Evolutionary conservation across 1,140 invertebrate species (phyloP).

Genomic region (Drosophila nigromelanica): DNA sequence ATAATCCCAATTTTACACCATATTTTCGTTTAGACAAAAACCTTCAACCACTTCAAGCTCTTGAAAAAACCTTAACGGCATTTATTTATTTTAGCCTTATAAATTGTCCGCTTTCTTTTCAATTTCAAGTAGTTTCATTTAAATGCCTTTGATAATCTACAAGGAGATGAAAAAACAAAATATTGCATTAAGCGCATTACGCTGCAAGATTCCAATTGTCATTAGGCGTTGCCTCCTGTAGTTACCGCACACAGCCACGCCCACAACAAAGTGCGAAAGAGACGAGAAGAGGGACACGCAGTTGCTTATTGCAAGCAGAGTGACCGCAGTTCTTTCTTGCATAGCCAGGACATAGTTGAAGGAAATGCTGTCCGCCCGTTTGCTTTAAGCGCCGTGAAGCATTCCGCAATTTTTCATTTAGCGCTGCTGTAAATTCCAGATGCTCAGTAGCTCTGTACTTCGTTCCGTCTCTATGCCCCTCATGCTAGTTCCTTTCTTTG

Average conservation of each 20-base stretch:
- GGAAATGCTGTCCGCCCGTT: slow-evolving; percentile 15
- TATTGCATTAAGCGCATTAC: slow-evolving; percentile 40
- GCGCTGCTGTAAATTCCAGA: slow-evolving; percentile 73
- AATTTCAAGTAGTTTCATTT: slow-evolving; percentile 24
- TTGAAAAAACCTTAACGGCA: not conserved
- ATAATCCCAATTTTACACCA: too few relatives aligned
- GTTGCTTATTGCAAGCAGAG: slow-evolving; percentile 12
- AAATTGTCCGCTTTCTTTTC: not conserved
- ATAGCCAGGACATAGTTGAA: slow-evolving; percentile 19
- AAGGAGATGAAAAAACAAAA: slow-evolving; percentile 7
- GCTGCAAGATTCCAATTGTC: slow-evolving; percentile 67
- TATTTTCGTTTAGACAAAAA: not conserved
- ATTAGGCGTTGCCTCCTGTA: slow-evolving; percentile 45
- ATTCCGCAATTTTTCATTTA: slow-evolving; percentile 75
- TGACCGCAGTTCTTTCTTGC: slow-evolving; percentile 27
- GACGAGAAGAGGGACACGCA: not conserved
- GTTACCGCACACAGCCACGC: slow-evolving; percentile 34
- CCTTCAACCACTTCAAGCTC: not conserved
- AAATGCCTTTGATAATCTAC: slow-evolving; percentile 25
- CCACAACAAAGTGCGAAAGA: slow-evolving; percentile 24
- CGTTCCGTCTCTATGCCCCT: slow-evolving; percentile 1
- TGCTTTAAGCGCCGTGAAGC: slow-evolving; percentile 52
- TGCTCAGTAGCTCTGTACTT: slow-evolving; percentile 27
- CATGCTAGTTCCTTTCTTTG: slow-evolving; percentile 11
- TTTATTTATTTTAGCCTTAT: too few relatives aligned